Base-by-base conservation (phyloP, 2,113 vertebrate genomes). In the Manacus vitellinus region DNA sequence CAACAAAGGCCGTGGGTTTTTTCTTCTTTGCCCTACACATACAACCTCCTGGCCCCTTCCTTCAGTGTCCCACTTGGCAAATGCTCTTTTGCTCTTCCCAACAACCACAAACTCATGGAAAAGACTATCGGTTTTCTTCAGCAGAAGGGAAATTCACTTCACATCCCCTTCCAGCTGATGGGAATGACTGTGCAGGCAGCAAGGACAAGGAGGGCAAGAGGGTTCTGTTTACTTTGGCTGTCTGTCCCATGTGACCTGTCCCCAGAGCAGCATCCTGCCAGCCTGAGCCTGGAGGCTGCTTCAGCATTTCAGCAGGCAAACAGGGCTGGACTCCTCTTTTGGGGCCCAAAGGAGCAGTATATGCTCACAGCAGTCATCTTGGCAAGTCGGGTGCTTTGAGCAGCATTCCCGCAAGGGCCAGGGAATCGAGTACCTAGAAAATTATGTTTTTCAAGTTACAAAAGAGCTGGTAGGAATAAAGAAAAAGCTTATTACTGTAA, bases 221-320 rank as follows among this genome's bases (percentile, higher is more conserved):
- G 18, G 41, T 67, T 59, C 66, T 7, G 2, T 51, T 30, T 24
- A 12, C 39, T 0, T 0, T 33, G 66, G 70, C 47, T 43, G 8
- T 20, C 14, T 9, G 28, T 59, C 72, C 17, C 13, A 3, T 13
- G 35, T 4, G 7, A 22, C 46, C 41, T 5, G 14, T 28, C 55
- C 28, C 35, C n/a, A 20, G 28, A 46, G 85, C 75, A 33, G 27
- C 74, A 62, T 20, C 72, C 21, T 6, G 0, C n/a, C 14, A 25
- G 17, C 43, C 76, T 10, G 43, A 67, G 41, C 77, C 62, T 12
- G 11, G 54, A 2, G 39, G 43, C 59, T 77, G 16, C 37, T 19
- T 12, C 62, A 46, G 68, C 4, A 1, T 33, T n/a, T 12, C 83
- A 51, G 52, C 61, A 52, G 33, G 25, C 21, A 51, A 79, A 49